Conservation (phyloP, 2,113 vertebrate species). For the Ochotona curzoniae region DNA sequence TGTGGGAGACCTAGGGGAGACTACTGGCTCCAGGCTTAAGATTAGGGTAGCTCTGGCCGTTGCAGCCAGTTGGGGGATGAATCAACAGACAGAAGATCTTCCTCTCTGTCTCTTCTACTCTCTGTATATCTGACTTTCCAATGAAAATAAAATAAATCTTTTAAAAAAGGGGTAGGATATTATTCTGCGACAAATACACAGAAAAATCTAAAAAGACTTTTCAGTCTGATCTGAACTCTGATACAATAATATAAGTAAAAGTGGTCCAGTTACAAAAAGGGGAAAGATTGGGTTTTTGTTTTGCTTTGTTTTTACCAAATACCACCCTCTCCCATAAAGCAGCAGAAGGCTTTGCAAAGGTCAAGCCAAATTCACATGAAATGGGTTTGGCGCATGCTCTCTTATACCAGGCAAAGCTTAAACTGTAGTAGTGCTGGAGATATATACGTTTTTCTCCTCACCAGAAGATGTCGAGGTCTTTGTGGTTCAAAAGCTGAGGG, state of each 20-base stretch:
- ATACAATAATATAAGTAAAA: constrained; percentile 65
- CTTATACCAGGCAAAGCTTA: constrained; percentile 86
- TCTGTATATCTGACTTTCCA: too few species aligned
- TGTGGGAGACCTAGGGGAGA: too few species aligned
- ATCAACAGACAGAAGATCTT: too few species aligned
- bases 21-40: too few species aligned
- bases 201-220: constrained; percentile 73
- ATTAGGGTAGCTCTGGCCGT: too few species aligned
- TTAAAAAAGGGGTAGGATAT: not conserved
- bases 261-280: constrained; percentile 67
- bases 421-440: constrained; percentile 86
- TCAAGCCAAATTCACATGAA: constrained; percentile 85
- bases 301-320: constrained; percentile 64
- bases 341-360: constrained; percentile 82
- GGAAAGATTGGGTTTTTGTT: constrained; percentile 71
- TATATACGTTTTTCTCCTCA: constrained; percentile 88
- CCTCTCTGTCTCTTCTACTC: too few species aligned
- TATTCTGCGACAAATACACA: constrained; percentile 75
- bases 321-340: constrained; percentile 84
- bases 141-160: too few species aligned
- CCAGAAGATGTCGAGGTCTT: constrained; percentile 90
- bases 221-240: constrained; percentile 63
- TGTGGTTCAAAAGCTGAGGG: constrained; percentile 88
- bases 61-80: too few species aligned
- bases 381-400: constrained; percentile 85